Evolutionary conservation across 2,888 invertebrate genomes (phyloP).

Genomic region (Lithophane semibrunnea): DNA sequence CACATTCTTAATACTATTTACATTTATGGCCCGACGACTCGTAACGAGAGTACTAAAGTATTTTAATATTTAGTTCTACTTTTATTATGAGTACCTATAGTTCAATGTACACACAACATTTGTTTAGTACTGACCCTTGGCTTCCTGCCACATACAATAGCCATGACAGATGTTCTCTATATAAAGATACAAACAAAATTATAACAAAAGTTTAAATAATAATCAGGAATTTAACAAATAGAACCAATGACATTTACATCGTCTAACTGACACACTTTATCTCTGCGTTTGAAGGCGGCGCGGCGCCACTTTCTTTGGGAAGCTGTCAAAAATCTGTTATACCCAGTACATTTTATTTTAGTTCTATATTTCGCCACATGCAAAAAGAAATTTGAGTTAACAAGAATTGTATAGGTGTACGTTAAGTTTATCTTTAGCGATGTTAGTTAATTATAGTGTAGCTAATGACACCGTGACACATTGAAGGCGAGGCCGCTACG

Average conservation of each 20-base stretch:
- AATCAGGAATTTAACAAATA: constrained; percentile 17
- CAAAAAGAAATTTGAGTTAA: neutral
- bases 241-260: constrained; percentile 10
- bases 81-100: constrained; percentile 20
- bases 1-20: no score
- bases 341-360: neutral
- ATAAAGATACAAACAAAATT: constrained; percentile 48
- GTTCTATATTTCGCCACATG: constrained; percentile 8
- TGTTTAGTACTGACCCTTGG: constrained; percentile 47
- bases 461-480: constrained; percentile 48
- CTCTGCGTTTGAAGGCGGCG: constrained; percentile 19
- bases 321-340: constrained; percentile 31
- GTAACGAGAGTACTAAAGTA: neutral
- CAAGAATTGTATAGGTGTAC: neutral
- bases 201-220: neutral
- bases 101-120: constrained; percentile 31
- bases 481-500: constrained; percentile 29
- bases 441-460: constrained; percentile 43
- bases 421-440: neutral
- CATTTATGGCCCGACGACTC: no score
- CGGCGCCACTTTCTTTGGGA: constrained; percentile 26
- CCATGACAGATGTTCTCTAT: constrained; percentile 37
- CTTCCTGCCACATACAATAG: constrained; percentile 35
- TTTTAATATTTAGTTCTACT: neutral
- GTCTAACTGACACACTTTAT: constrained; percentile 1